phyloP scores from a whole-genome alignment of 1,140 invertebrate species.

The Papilio helenus region DNA sequence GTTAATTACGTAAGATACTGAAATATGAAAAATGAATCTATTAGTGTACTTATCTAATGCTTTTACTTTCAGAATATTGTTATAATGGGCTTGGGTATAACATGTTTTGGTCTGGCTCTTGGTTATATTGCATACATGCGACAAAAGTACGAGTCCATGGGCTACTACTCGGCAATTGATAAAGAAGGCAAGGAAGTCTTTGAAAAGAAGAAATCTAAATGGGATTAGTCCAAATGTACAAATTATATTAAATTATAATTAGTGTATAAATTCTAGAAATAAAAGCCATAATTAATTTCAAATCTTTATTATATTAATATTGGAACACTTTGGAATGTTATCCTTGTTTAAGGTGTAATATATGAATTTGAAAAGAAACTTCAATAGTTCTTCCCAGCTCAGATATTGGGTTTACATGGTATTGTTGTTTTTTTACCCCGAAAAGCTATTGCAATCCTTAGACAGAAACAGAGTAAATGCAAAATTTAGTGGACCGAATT shows the following conservation, averaged over 20 bases:
- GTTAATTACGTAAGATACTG: constrained; percentile 52
- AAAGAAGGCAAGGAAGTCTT: constrained; percentile 89
- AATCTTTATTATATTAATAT: background rate
- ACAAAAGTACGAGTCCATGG: constrained; percentile 88
- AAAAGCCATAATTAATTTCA: background rate
- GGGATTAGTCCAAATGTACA: constrained; percentile 81
- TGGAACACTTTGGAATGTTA: no score
- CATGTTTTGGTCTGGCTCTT: constrained; percentile 87
- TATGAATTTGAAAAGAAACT: no score
- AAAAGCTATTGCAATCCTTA: no score
- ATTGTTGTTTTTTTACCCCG: no score
- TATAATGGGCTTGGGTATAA: constrained; percentile 89
- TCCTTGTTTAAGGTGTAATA: no score
- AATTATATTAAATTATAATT: constrained; percentile 21
- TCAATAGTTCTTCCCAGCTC: no score
- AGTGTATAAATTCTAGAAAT: constrained; percentile 35
- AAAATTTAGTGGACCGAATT: no score
- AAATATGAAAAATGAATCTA: constrained; percentile 47
- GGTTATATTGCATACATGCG: constrained; percentile 93
- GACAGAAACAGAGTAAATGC: no score
- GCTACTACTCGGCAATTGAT: constrained; percentile 90
- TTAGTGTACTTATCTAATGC: constrained; percentile 15
- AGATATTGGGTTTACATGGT: no score
- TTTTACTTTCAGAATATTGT: constrained; percentile 88
- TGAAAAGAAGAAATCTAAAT: constrained; percentile 90